phyloP scores from a whole-genome alignment of 2,888 invertebrate genomes.

The Coenonympha arcania region DNA sequence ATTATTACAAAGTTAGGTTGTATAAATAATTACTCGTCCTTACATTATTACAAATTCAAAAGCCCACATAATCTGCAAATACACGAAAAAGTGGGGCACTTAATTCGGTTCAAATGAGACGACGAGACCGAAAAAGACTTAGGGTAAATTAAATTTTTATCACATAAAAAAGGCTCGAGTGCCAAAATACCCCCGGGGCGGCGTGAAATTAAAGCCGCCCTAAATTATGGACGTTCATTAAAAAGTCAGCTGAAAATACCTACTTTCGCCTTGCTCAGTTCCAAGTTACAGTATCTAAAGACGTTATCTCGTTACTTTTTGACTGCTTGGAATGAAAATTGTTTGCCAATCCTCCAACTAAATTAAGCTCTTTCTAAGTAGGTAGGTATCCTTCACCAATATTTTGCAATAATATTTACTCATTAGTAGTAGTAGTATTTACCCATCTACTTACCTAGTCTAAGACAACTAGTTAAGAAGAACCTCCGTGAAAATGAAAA shows the following conservation, averaged over 20 bases:
- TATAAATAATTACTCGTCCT: no score
- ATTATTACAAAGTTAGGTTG: no score
- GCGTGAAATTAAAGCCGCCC: slow-evolving; percentile 6
- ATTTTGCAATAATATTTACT: no score
- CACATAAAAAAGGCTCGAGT: neutral
- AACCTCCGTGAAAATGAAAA: no score
- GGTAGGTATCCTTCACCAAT: no score
- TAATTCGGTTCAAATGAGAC: neutral
- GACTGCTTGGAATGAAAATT: neutral
- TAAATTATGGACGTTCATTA: slow-evolving; percentile 15
- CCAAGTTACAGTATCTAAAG: neutral
- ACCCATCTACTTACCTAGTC: no score
- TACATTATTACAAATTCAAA: no score
- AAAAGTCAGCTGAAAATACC: slow-evolving; percentile 10
- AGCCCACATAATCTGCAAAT: no score
- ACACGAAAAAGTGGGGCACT: neutral
- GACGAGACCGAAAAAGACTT: neutral
- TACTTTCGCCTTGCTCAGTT: no score
- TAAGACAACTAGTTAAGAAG: no score
- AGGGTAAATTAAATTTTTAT: slow-evolving; percentile 8
- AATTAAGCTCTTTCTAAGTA: no score
- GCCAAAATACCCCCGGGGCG: neutral
- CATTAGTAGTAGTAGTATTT: no score
- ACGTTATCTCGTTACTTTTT: neutral
- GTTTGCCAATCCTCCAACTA: neutral